Evolutionary conservation across 2,113 vertebrate genomes (phyloP).

Genomic region (cattle (Bos taurus)): ARS-UCD2.0 NW_020192292.1:648001-648500

Average conservation of each 20-base stretch:
- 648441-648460: background rate
- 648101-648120: background rate
- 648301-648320: background rate
- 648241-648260: background rate
- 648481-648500: background rate
- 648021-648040: background rate
- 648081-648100: background rate
- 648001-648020: background rate
- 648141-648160: background rate
- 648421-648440: background rate
- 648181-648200: background rate
- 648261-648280: background rate
- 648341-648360: background rate
- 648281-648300: background rate
- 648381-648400: background rate
- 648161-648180: background rate
- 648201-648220: background rate
- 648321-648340: background rate
- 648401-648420: background rate
- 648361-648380: background rate
- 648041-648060: background rate
- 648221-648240: background rate
- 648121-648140: background rate
- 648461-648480: background rate
- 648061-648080: background rate